Percentiles rank a stretch among this genome's conserved stretches.
Conservation (phyloP, 2,888 invertebrate species). For the Mesorhabditis belari region DNA sequence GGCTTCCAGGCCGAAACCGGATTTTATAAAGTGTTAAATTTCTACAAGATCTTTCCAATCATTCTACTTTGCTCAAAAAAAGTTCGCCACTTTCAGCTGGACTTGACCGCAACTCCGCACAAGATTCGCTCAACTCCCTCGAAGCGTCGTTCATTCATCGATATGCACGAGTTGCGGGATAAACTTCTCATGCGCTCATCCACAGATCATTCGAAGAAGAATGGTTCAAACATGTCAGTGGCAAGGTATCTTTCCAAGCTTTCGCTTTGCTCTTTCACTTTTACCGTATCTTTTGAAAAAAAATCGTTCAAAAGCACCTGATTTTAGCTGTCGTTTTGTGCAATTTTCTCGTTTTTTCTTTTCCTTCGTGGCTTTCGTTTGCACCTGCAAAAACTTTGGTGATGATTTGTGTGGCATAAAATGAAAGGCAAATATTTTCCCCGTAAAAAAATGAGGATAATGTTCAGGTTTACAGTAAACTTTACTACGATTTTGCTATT, state of each 20-base stretch:
- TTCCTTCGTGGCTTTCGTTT: constrained; percentile 6
- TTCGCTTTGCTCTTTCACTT: too few species aligned
- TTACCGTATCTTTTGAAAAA: not conserved
- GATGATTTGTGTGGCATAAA: not conserved
- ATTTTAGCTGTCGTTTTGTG: constrained; percentile 16
- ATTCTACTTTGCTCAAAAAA: too few species aligned
- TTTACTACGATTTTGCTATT: too few species aligned
- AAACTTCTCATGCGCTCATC: constrained; percentile 41
- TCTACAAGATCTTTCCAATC: too few species aligned
- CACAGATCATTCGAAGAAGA: constrained; percentile 37
- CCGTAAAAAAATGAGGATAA: too few species aligned
- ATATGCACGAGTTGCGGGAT: constrained; percentile 50
- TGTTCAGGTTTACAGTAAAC: too few species aligned
- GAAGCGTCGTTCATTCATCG: constrained; percentile 51
- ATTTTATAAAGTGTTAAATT: too few species aligned
- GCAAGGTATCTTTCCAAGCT: constrained; percentile 44
- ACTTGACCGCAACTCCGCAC: constrained; percentile 53
- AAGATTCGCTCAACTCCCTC: constrained; percentile 53
- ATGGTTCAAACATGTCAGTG: constrained; percentile 49
- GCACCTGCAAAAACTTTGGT: constrained; percentile 2
- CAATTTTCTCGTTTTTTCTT: constrained; percentile 4
- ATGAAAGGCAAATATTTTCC: too few species aligned
- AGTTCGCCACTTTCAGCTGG: constrained; percentile 40
- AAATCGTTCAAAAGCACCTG: too few species aligned
- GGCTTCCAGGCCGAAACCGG: too few species aligned